These are phyloP conservation scores for Caenorhabditis doughertyi DNA, from an alignment of 2,888 invertebrate species.

Conservation along the genomic window DNA sequence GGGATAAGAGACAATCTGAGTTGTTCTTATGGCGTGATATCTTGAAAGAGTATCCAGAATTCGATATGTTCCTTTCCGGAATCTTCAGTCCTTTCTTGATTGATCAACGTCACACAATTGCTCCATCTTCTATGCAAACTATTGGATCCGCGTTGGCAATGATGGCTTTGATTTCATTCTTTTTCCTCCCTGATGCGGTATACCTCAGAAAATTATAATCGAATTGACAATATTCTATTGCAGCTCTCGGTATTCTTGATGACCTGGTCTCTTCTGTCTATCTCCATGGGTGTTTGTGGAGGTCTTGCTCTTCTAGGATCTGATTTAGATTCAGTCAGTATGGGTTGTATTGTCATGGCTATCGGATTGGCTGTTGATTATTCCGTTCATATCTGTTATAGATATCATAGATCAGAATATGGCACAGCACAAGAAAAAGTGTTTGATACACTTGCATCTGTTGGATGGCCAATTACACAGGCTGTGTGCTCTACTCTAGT, in stretches of 20 bases:
- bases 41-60: slow-evolving; percentile 80
- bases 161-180: slow-evolving; percentile 81
- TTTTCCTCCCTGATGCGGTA: slow-evolving; percentile 81
- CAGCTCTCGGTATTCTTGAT: slow-evolving; percentile 82
- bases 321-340: slow-evolving; percentile 82
- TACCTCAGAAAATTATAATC: neutral
- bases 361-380: slow-evolving; percentile 82
- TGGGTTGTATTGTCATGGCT: slow-evolving; percentile 82
- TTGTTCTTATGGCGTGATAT: slow-evolving; percentile 82
- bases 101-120: slow-evolving; percentile 82
- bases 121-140: slow-evolving; percentile 82
- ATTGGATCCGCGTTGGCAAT: slow-evolving; percentile 80
- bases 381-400: slow-evolving; percentile 82
- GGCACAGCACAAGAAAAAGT: slow-evolving; percentile 76
- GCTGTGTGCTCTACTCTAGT: slow-evolving; percentile 80
- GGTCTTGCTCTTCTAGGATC: slow-evolving; percentile 80
- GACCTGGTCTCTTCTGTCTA: slow-evolving; percentile 82
- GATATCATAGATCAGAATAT: slow-evolving; percentile 80
- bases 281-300: slow-evolving; percentile 82
- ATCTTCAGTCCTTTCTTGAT: slow-evolving; percentile 82
- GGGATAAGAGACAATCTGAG: slow-evolving; percentile 82
- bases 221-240: slow-evolving; percentile 3
- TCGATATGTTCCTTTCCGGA: slow-evolving; percentile 80
- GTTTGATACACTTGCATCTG: slow-evolving; percentile 79
- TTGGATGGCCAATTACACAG: slow-evolving; percentile 82